These are phyloP conservation scores for Chaetodon trifascialis DNA, from an alignment of 2,113 vertebrate genomes.

Conservation along the genomic window DNA sequence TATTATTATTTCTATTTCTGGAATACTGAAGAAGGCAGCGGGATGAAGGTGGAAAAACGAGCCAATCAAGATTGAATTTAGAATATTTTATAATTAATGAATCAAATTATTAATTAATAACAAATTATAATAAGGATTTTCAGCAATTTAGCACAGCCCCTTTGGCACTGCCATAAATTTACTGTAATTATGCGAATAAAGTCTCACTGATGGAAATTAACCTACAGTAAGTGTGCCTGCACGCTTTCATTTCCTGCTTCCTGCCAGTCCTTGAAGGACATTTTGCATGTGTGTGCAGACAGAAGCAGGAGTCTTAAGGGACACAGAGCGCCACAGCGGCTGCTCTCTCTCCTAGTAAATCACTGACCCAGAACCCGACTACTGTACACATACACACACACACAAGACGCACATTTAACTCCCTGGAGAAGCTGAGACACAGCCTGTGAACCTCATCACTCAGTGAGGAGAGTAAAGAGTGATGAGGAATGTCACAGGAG, in stretches of 20 bases:
- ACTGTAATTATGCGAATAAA: neutral
- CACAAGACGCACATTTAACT: conserved; percentile 24
- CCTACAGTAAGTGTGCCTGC: conserved; percentile 25
- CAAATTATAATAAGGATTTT: neutral
- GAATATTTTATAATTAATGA: neutral
- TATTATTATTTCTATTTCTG: too few relatives aligned
- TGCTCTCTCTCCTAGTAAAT: conserved; percentile 64
- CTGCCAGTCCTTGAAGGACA: conserved; percentile 41
- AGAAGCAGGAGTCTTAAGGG: conserved; percentile 56
- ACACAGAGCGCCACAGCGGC: conserved; percentile 57
- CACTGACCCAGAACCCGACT: conserved; percentile 65
- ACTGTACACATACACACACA: conserved; percentile 70
- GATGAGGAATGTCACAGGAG: conserved; percentile 67
- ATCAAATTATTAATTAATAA: too few relatives aligned
- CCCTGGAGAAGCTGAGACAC: conserved; percentile 55
- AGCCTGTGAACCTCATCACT: conserved; percentile 78
- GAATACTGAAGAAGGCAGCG: neutral
- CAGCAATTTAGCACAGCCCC: neutral
- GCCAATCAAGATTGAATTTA: too few relatives aligned
- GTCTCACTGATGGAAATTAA: neutral
- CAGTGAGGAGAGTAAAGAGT: conserved; percentile 51
- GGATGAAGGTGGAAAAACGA: neutral
- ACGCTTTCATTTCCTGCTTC: conserved; percentile 27
- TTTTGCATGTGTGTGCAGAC: conserved; percentile 38
- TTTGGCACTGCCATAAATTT: neutral